These are phyloP conservation scores for Heterotis niloticus DNA, from an alignment of 2,113 vertebrate genomes.

Conservation along the genomic window DNA sequence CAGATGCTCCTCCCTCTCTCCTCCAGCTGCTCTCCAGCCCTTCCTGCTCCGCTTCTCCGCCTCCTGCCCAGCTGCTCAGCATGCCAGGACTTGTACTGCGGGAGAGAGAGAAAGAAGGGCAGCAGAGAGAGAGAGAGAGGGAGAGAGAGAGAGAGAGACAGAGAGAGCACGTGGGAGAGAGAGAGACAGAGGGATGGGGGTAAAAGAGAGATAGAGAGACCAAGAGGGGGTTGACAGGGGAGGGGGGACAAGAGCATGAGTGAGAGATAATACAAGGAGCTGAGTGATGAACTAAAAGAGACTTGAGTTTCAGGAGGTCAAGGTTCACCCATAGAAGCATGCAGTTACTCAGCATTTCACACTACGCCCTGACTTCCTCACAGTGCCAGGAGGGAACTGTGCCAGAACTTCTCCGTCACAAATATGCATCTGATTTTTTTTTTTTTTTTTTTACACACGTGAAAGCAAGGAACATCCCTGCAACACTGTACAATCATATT, in stretches of 20 bases:
- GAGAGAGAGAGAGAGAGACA: slow-evolving; percentile 21
- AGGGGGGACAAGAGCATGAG: slow-evolving; percentile 8
- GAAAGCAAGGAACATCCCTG: background rate
- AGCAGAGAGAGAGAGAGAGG: slow-evolving; percentile 26
- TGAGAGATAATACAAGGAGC: slow-evolving; percentile 14
- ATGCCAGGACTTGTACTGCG: slow-evolving; percentile 55
- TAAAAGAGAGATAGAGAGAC: slow-evolving; percentile 25
- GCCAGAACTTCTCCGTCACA: background rate
- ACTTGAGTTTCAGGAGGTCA: slow-evolving; percentile 52
- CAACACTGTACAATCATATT: background rate
- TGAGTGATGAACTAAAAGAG: slow-evolving; percentile 22
- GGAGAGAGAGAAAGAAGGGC: slow-evolving; percentile 27
- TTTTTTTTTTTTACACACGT: slow-evolving; percentile 15
- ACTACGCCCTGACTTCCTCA: slow-evolving; percentile 19
- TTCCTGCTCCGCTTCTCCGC: slow-evolving; percentile 50
- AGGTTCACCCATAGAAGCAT: slow-evolving; percentile 51
- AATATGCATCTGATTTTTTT: slow-evolving; percentile 15
- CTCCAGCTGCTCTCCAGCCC: slow-evolving; percentile 60
- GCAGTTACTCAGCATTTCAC: slow-evolving; percentile 26
- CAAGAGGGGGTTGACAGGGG: slow-evolving; percentile 22
- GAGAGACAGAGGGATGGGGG: background rate
- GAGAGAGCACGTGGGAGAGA: slow-evolving; percentile 21
- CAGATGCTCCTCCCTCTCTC: slow-evolving; percentile 20
- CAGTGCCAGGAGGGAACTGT: background rate
- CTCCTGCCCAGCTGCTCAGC: slow-evolving; percentile 50